Evolutionary conservation across 64 coral and sea anemone genomes (phyloP).

Genomic region (Catalaphyllia jardinei): DNA sequence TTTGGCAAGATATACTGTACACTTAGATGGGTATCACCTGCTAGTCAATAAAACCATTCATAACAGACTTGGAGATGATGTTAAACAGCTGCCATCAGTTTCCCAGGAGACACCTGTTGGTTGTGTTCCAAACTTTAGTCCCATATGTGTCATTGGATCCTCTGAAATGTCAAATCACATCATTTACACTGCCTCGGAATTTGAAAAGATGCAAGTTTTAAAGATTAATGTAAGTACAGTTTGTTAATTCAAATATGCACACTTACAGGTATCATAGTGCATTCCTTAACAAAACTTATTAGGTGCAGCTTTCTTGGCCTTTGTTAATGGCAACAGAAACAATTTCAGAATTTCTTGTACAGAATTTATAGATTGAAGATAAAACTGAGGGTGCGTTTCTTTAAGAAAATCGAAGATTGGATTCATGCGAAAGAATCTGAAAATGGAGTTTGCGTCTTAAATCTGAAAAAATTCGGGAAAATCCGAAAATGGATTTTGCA

Average conservation of each 20-base stretch:
- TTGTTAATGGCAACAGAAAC: too few relatives aligned
- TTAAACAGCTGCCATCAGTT: conserved; percentile 10
- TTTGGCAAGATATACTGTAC: conserved; percentile 43
- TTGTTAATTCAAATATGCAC: too few relatives aligned
- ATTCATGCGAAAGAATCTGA: too few relatives aligned
- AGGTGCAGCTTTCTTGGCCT: too few relatives aligned
- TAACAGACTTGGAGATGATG: conserved; percentile 10
- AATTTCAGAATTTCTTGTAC: too few relatives aligned
- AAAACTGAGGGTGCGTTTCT: too few relatives aligned
- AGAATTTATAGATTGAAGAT: too few relatives aligned
- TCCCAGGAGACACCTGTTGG: conserved; percentile 23
- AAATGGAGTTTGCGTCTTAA: too few relatives aligned
- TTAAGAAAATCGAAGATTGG: too few relatives aligned
- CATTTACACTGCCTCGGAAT: conserved; percentile 78
- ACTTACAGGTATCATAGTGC: conserved; percentile 10
- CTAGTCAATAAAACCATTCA: conserved; percentile 8
- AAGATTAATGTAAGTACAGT: conserved; percentile 41
- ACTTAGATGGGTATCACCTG: conserved; percentile 63
- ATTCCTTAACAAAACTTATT: not conserved
- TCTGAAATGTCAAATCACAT: conserved; percentile 17
- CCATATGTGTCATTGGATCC: conserved; percentile 50
- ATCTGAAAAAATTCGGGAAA: too few relatives aligned
- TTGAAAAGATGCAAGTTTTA: conserved; percentile 58
- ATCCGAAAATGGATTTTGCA: too few relatives aligned
- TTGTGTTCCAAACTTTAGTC: conserved; percentile 57